A percentile compares a stretch with the other conserved stretches of the same genome.
These are phyloP conservation scores for Volucella bombylans DNA, from an alignment of 2,888 invertebrate genomes.

Conservation along the genomic window DNA sequence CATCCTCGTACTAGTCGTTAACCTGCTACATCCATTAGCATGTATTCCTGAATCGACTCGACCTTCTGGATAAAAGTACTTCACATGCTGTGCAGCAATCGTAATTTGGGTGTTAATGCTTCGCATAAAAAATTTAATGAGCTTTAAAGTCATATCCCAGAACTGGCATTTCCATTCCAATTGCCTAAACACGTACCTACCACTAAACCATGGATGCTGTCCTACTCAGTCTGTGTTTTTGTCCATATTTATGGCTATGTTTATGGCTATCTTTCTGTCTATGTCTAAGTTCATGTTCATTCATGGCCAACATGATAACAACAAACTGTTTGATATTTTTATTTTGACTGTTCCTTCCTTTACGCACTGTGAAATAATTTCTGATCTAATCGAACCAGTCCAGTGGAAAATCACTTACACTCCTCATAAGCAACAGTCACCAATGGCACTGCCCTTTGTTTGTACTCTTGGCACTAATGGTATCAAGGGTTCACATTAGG, in stretches of 20 bases:
- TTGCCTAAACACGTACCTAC: background rate
- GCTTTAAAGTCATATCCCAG: constrained; percentile 29
- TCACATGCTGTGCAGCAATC: constrained; percentile 9
- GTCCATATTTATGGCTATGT: too few species aligned
- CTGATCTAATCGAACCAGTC: constrained; percentile 77
- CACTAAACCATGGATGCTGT: constrained; percentile 5
- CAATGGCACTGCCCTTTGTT: constrained; percentile 62
- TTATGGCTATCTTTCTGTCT: too few species aligned
- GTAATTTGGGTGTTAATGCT: constrained; percentile 23
- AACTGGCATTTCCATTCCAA: constrained; percentile 30
- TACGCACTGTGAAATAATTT: constrained; percentile 42
- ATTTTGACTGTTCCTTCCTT: constrained; percentile 24
- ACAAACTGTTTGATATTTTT: constrained; percentile 17
- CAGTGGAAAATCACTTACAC: constrained; percentile 81
- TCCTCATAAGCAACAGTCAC: constrained; percentile 73
- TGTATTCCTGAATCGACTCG: background rate
- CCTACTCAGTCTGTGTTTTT: too few species aligned
- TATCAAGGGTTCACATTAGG: constrained; percentile 65
- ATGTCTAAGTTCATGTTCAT: background rate
- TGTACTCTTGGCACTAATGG: constrained; percentile 47
- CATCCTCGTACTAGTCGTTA: background rate
- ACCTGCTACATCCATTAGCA: constrained; percentile 4
- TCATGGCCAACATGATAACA: constrained; percentile 21
- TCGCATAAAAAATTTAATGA: constrained; percentile 30
- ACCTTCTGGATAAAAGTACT: constrained; percentile 15